Percentiles rank a stretch among this genome's conserved stretches.
Conservation (phyloP, 2,888 invertebrate species). For the Limulus polyphemus region DNA sequence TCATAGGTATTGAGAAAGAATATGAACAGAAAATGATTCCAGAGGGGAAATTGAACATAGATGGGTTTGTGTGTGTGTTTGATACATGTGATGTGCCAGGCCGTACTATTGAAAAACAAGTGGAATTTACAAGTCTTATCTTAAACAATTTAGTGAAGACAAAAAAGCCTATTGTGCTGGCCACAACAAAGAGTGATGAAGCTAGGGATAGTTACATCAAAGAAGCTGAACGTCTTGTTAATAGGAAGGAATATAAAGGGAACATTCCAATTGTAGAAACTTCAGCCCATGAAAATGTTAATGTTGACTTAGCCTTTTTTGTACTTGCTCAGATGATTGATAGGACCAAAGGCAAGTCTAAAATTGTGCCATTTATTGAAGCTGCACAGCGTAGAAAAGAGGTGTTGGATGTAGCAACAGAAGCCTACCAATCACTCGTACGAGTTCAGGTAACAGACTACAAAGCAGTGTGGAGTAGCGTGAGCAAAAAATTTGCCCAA, state of each 20-base stretch:
- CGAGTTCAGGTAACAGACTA: constrained; percentile 51
- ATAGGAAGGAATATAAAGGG: constrained; percentile 74
- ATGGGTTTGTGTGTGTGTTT: constrained; percentile 90
- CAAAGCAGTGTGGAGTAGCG: constrained; percentile 74
- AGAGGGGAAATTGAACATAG: constrained; percentile 80
- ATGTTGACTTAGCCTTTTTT: constrained; percentile 74
- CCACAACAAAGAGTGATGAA: constrained; percentile 92
- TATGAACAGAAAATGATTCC: constrained; percentile 85
- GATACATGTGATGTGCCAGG: constrained; percentile 91
- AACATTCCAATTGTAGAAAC: constrained; percentile 77
- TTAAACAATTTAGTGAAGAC: constrained; percentile 75
- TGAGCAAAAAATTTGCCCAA: constrained; percentile 68
- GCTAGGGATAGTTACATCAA: constrained; percentile 70
- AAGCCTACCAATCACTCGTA: constrained; percentile 76
- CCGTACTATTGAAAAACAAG: constrained; percentile 76
- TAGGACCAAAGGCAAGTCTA: constrained; percentile 59
- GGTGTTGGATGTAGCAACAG: constrained; percentile 74
- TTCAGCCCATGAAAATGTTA: constrained; percentile 89
- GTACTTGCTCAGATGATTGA: constrained; percentile 84
- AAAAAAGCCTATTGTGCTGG: constrained; percentile 88
- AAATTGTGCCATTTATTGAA: constrained; percentile 56
- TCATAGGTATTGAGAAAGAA: constrained; percentile 77
- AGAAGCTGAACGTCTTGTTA: constrained; percentile 76
- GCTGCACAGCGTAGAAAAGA: constrained; percentile 75
- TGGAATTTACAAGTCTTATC: constrained; percentile 62